A percentile compares a stretch with the other conserved stretches of the same genome.
Evolutionary conservation across 2,113 vertebrate species (phyloP).

Genomic region (Perca flavescens): DNA sequence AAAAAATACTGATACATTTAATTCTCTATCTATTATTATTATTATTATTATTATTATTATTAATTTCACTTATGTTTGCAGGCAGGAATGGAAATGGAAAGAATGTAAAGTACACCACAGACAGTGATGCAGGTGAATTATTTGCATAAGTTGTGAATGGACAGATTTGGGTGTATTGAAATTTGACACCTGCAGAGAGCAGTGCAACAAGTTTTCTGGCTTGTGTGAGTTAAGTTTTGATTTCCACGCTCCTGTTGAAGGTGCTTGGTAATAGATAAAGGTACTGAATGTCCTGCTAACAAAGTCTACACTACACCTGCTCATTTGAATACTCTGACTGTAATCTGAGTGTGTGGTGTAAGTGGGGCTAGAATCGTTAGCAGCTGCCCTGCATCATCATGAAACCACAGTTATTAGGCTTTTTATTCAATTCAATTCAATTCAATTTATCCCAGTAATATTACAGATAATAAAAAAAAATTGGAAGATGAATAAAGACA

Average conservation of each 20-base stretch:
- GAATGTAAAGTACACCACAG: neutral
- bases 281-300: neutral
- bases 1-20: neutral
- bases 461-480: neutral
- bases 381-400: neutral
- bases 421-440: too few relatives aligned
- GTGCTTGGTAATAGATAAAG: neutral
- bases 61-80: neutral
- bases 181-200: neutral
- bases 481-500: neutral
- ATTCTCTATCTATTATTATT: neutral
- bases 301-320: neutral
- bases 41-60: neutral
- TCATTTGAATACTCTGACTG: neutral
- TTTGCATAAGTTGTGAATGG: neutral
- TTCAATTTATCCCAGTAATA: too few relatives aligned
- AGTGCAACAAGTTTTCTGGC: neutral
- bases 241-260: neutral
- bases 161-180: neutral
- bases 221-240: neutral
- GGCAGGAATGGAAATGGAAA: neutral
- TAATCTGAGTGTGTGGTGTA: neutral
- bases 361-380: neutral
- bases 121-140: neutral
- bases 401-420: neutral